Evolutionary conservation across 2,797 vertebrate genomes (phyloP).

Genomic region (Xerus rutilus): DNA sequence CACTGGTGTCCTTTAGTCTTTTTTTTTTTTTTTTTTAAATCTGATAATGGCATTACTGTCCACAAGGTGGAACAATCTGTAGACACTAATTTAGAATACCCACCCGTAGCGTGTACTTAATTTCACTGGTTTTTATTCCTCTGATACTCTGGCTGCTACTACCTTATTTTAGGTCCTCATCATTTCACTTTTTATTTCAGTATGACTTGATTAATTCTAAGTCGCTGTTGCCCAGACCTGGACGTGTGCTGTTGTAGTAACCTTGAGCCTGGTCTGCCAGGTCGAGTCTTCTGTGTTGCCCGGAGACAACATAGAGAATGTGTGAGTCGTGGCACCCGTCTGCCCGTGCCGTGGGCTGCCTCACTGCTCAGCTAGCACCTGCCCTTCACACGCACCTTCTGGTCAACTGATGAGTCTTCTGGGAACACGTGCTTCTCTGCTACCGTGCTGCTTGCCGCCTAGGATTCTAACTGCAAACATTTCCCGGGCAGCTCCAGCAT

Average conservation of each 20-base stretch:
- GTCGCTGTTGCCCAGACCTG: not conserved
- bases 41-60: not conserved
- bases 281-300: not conserved
- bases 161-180: not conserved
- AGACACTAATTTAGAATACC: constrained; percentile 4
- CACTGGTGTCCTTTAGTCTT: not conserved
- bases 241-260: not conserved
- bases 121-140: not conserved
- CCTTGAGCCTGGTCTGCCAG: not conserved
- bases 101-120: not conserved
- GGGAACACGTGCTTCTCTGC: not conserved
- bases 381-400: not conserved
- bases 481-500: not conserved
- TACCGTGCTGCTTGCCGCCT: not conserved
- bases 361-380: not conserved
- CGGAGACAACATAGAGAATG: not conserved
- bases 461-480: not conserved
- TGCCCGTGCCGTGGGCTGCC: not conserved
- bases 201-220: not conserved
- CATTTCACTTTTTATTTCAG: constrained; percentile 4
- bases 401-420: not conserved
- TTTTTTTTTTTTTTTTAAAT: not conserved
- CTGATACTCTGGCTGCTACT: not conserved
- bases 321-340: not conserved
- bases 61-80: not conserved